These are phyloP conservation scores for Iguana delicatissima DNA, from an alignment of 2,797 vertebrate species.

Conservation along the genomic window DNA sequence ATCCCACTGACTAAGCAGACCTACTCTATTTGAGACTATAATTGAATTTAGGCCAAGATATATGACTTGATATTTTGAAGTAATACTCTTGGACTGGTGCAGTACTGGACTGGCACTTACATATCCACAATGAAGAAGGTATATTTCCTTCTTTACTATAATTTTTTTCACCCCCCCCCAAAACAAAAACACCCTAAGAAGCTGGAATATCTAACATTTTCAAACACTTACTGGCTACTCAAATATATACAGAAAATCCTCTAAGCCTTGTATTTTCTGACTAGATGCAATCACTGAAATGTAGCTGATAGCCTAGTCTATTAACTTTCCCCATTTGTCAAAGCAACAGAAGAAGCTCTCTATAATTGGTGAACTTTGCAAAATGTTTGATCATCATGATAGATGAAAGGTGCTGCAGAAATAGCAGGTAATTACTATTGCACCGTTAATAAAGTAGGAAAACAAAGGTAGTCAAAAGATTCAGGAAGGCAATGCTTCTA, in stretches of 20 bases:
- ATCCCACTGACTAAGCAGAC: too few relatives aligned
- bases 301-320: constrained; percentile 2
- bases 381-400: constrained; percentile 24
- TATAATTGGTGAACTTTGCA: constrained; percentile 11
- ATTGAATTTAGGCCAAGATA: neutral
- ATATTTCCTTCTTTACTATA: neutral
- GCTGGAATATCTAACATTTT: neutral
- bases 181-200: neutral
- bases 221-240: neutral
- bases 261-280: neutral
- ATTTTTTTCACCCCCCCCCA: neutral
- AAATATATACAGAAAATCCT: neutral
- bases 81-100: neutral
- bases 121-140: neutral
- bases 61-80: neutral
- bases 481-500: constrained; percentile 7
- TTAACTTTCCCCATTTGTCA: neutral
- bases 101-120: neutral
- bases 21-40: too few relatives aligned
- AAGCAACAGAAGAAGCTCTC: neutral
- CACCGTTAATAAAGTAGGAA: constrained; percentile 23
- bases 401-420: constrained; percentile 23
- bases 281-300: neutral
- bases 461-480: neutral
- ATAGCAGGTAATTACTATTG: constrained; percentile 21